Evolutionary conservation across 1,140 invertebrate species (phyloP), one percentile per base, ranked within the genome.

Genomic region (Melitaea cinxia): DNA sequence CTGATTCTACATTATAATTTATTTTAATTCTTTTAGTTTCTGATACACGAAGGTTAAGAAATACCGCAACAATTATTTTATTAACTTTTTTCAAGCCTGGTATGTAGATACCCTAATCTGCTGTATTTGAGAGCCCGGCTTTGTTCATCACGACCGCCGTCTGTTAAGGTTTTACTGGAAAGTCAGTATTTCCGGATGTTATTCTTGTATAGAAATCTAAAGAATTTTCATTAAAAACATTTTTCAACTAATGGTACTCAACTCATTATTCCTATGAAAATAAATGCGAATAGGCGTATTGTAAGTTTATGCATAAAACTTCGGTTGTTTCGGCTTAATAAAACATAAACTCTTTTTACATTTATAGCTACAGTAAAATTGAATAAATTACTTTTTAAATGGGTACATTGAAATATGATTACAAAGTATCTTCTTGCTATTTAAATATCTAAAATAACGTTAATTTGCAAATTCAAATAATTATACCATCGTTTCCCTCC

Each of bases 131-230:
- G 59, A 58, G 47, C 66, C 58, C 21, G 42, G 67, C 70, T 72
- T 80, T 77, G 75, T 80, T 56, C 35, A 65, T 19, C 39, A 45
- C 37, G 49, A 55, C 55, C 24, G 26, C 35, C 63, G 54, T 69
- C 54, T 65, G 45, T 63, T 55, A 47, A 26, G 60, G 55, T 50
- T 72, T 53, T 57, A 47, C 42, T 0, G 19, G 12, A 70, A 70
- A 59, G 62, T 57, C 63, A 65, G 63, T 70, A 57, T 75, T 75
- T 74, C 72, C 67, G 61, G 26, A 53, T 57, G 54, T 35, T 23
- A 26, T 45, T 57, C 50, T 54, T 47, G 50, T 45, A 23, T 42
- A 35, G 19, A 19, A 42, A 56, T 3, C 54, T 23, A 58, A 26
- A 45, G 23, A 62, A 62, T 62, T 62, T 62, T 62, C 37, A 54